These are phyloP conservation scores for Phylloscopus collybita DNA, from an alignment of 2,797 vertebrate genomes.

Conservation along the genomic window DNA sequence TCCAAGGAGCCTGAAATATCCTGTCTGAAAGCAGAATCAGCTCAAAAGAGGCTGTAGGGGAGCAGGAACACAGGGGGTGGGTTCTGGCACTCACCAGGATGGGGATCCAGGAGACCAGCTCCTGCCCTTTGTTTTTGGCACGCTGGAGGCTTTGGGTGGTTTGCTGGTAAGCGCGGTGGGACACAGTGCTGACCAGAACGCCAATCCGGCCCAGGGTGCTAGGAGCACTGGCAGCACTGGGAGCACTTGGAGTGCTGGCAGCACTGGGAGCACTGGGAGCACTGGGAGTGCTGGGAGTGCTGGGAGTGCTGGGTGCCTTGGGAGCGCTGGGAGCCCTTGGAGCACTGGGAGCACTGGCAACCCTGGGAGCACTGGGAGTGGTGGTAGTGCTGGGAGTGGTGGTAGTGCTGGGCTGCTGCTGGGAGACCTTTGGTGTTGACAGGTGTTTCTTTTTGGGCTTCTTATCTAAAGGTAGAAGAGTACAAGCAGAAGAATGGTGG, in stretches of 20 bases:
- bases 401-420: not conserved
- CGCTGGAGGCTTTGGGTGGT: conserved; percentile 57
- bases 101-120: conserved; percentile 74
- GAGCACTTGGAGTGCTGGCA: not conserved
- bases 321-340: not conserved
- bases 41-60: not conserved
- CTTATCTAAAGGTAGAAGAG: conserved; percentile 33
- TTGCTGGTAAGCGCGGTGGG: conserved; percentile 69
- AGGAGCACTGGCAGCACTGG: accelerated
- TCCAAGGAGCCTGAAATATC: not conserved
- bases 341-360: accelerated
- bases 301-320: not conserved
- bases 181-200: conserved; percentile 66
- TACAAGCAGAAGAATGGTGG: not conserved
- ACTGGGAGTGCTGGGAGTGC: accelerated
- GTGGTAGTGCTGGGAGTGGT: not conserved
- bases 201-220: conserved; percentile 56
- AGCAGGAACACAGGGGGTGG: not conserved
- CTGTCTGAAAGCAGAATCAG: not conserved
- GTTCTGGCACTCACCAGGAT: conserved; percentile 72
- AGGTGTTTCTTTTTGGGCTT: not conserved
- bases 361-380: not conserved
- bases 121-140: conserved; percentile 73
- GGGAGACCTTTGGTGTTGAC: not conserved
- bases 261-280: accelerated